phyloP scores from a whole-genome alignment of 2,888 invertebrate genomes.

The Platycheirus rosarum region DNA sequence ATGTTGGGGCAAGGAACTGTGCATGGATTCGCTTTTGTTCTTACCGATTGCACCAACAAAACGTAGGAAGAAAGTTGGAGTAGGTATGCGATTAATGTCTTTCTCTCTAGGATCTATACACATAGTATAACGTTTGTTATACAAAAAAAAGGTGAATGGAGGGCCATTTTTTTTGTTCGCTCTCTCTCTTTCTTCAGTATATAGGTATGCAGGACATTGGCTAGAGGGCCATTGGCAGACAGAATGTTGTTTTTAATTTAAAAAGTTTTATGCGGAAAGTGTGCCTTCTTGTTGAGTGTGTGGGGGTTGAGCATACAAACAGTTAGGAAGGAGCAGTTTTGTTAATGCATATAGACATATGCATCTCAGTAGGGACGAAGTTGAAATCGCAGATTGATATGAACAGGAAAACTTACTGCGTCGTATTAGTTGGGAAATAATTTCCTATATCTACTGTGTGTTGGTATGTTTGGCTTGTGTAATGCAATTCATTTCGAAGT shows the following conservation, averaged over 20 bases:
- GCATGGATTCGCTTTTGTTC: constrained; percentile 59
- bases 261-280: constrained; percentile 27
- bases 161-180: constrained; percentile 41
- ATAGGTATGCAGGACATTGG: constrained; percentile 73
- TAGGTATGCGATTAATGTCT: constrained; percentile 68
- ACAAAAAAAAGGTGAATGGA: constrained; percentile 38
- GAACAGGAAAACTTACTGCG: constrained; percentile 67
- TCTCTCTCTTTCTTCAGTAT: constrained; percentile 42
- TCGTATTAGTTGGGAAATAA: constrained; percentile 63
- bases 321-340: constrained; percentile 16
- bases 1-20: constrained; percentile 53
- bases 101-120: constrained; percentile 56
- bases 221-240: constrained; percentile 73
- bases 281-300: constrained; percentile 2
- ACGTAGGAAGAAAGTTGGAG: constrained; percentile 34
- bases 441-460: constrained; percentile 43
- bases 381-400: constrained; percentile 53
- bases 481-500: constrained; percentile 27
- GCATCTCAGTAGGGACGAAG: neutral
- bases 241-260: constrained; percentile 67
- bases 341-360: neutral
- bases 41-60: constrained; percentile 32
- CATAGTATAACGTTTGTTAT: constrained; percentile 13
- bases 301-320: neutral
- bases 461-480: neutral